Base-by-base conservation (phyloP, 2,888 invertebrate genomes). In the Hirtodrosophila duncani region DNA sequence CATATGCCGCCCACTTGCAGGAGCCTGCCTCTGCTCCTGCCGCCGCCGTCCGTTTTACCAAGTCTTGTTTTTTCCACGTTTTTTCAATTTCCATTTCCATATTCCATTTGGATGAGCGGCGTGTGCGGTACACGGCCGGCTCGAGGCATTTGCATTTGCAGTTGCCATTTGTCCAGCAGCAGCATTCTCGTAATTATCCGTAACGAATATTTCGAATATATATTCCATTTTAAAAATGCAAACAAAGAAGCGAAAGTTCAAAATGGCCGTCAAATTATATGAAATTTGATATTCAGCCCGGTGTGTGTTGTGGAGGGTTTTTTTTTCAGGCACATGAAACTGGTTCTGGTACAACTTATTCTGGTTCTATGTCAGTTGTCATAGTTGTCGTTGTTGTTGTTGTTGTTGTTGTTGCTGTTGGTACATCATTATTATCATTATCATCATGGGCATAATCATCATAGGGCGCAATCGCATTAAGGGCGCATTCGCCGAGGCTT, bases 221-320 rank as follows among this genome's bases (percentile, higher is more conserved):
- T 51, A 53, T 51, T 31, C 29, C 30, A 41, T 30, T 30, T 30
- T 10, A 27, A 20, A 21, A 27, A 31, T 16, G 21, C n/a, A n/a
- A n/a, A n/a, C n/a, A n/a, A n/a, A n/a, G n/a, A n/a, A n/a, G 52
- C 36, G 33, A 34, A 52, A 68, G 49, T 63, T 59, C 60, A 71
- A 71, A 71, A 71, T 71, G 71, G 79, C 79, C 41, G 67, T 45
- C 71, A 72, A n/a, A 79, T 79, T 67, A 71, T 71, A 44, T 71
- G 72, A 79, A 79, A 72, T 69, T 64, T 56, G 72, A 72, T 72
- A 79, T 64, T 67, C 63, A 34, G 29, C 7, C n/a, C n/a, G n/a
- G 27, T 38, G 29, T 20, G 30, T 37, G 39, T 44, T 48, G 37
- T 41, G 43, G 27, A 41, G 52, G 46, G 33, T 36, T 41, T 36